A percentile compares a stretch with the other conserved stretches of the same genome.
phyloP scores from a whole-genome alignment of 2,888 invertebrate genomes.

The Beris morrisii region DNA sequence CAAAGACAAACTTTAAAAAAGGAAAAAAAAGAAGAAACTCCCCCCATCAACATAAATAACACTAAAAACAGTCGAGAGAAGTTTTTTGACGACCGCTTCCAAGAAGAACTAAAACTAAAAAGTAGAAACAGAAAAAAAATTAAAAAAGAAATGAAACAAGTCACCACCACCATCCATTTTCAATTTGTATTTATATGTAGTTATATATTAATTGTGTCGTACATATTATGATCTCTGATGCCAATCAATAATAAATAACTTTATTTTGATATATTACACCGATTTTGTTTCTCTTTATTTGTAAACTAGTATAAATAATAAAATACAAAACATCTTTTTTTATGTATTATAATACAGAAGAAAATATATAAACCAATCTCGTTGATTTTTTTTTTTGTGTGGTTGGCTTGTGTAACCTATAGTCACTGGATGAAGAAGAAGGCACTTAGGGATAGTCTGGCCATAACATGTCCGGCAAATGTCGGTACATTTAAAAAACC shows the following conservation, averaged over 20 bases:
- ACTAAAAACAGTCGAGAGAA: neutral
- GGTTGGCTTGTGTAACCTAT: no score
- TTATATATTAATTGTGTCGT: slow-evolving; percentile 2
- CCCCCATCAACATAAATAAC: neutral
- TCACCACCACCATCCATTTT: neutral
- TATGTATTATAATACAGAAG: no score
- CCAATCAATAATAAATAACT: slow-evolving; percentile 12
- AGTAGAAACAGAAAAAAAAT: neutral
- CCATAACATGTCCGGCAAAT: no score
- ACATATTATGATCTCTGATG: slow-evolving; percentile 15
- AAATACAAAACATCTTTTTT: slow-evolving; percentile 16
- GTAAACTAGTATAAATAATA: slow-evolving; percentile 18
- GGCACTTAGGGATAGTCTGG: no score
- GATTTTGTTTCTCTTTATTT: slow-evolving; percentile 17
- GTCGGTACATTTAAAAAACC: no score
- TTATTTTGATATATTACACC: slow-evolving; percentile 25
- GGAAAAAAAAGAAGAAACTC: no score
- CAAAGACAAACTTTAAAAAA: slow-evolving; percentile 8
- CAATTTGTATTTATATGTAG: slow-evolving; percentile 19
- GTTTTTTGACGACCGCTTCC: neutral
- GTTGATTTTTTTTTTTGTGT: no score
- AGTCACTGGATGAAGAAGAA: no score
- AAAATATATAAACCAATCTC: no score
- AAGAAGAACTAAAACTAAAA: neutral
- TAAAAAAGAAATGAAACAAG: slow-evolving; percentile 8